These are phyloP conservation scores for Mythimna impura DNA, from an alignment of 2,888 invertebrate genomes.

Conservation along the genomic window DNA sequence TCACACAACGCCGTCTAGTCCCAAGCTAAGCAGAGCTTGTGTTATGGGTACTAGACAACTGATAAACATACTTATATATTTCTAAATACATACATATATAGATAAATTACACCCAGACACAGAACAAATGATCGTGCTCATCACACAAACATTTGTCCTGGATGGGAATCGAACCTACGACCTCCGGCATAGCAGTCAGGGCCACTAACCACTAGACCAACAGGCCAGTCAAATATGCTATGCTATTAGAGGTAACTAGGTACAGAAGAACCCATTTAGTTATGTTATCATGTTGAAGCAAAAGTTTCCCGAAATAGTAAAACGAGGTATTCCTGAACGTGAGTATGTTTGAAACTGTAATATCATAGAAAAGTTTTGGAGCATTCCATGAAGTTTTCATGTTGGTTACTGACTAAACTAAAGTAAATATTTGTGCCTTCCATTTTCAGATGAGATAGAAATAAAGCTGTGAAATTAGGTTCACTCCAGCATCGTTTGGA, in stretches of 20 bases:
- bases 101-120: no score
- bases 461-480: not conserved
- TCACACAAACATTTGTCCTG: no score
- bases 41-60: no score
- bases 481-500: not conserved
- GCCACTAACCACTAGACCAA: no score
- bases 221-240: no score
- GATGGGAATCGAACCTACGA: no score
- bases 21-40: no score
- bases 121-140: no score
- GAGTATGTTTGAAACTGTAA: conserved; percentile 8
- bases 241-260: not conserved
- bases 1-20: no score
- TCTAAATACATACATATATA: no score
- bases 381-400: conserved; percentile 6
- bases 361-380: conserved; percentile 6
- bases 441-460: not conserved
- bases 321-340: not conserved
- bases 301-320: conserved; percentile 1
- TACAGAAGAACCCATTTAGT: not conserved
- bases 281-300: not conserved
- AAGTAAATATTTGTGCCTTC: not conserved
- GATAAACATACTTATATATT: no score
- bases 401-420: not conserved
- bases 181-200: no score